phyloP scores from a whole-genome alignment of 2,888 invertebrate species.

The Acrocyrtus sp. region DNA sequence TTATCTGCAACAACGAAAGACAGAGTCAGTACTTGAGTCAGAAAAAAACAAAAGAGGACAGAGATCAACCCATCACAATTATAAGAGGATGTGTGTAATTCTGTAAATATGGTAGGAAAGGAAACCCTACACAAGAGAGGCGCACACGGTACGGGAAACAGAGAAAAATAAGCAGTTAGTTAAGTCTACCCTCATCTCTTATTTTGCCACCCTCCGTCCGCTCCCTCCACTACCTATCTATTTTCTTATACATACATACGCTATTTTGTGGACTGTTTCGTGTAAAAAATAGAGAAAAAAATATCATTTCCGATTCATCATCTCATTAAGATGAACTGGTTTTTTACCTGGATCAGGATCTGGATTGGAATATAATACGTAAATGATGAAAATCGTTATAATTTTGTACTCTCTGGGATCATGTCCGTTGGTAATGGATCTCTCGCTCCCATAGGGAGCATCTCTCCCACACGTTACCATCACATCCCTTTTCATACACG shows the following conservation, averaged over 20 bases:
- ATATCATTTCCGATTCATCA: slow-evolving; percentile 28
- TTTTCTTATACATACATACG: neutral
- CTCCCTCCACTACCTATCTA: neutral
- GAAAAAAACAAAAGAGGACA: no score
- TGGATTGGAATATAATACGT: no score
- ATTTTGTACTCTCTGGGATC: neutral
- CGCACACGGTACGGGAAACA: no score
- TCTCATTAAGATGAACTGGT: slow-evolving; percentile 33
- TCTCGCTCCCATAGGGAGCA: neutral
- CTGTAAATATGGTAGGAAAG: no score
- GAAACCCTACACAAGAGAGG: no score
- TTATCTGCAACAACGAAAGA: no score
- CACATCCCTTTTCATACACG: neutral
- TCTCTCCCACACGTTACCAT: neutral
- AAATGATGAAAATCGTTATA: neutral
- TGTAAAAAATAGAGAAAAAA: neutral
- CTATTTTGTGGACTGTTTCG: neutral
- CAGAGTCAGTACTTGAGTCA: no score
- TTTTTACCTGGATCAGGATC: no score
- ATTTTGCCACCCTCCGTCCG: neutral
- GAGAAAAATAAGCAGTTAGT: no score
- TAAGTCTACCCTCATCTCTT: neutral
- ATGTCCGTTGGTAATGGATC: neutral
- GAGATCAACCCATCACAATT: no score
- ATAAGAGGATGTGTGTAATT: no score